Evolutionary conservation across 2,888 invertebrate genomes (phyloP), one percentile per base, ranked within the genome.

Genomic region (Polydrusus tereticollis): DNA sequence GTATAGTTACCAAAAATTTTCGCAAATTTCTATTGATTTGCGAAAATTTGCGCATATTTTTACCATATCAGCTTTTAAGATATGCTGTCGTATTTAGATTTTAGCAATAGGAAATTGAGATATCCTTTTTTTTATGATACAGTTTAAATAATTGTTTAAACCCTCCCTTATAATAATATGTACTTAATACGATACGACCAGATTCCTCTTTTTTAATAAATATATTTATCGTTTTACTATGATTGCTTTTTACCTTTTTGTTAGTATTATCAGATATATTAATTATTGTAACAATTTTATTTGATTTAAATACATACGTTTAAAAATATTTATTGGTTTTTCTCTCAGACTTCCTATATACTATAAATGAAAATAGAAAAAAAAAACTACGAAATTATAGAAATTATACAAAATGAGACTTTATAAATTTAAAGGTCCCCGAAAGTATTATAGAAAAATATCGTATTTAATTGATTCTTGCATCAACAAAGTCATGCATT

Each of bases 221-320:
- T 74, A 63, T 73, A 67, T 69, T 75, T 75, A 60, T 70, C 70
- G 36, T 71, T 70, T 73, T 69, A 70, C 33, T 69, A 65, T 68
- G 68, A 52, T 71, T 38, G 72, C 74, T 74, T 74, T 68, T 59
- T 60, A 33, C 64, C 55, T 52, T 68, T 74, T 75, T 72, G 69
- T 75, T 72, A 69, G 75, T 66, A 63, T 72, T 75, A 69, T 74
- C 58, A 70, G 62, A 74, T 74, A 73, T 74, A 74, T 72, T 74
- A 72, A n/a, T n/a, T 74, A 74, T 74, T 72, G 60, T 70, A 71
- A 74, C 68, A 67, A 72, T 72, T 74, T 74, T 74, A 64, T 72
- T 69, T 72, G 74, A 74, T 69, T 73, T 64, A 68, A 69, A 69
- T 65, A 74, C 66, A 74, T 59, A 65, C 69, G 55, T 65, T 68